A percentile compares a stretch with the other conserved stretches of the same genome.
Conservation (phyloP, 2,797 vertebrate genomes). For the Peromyscus nudipes region DNA sequence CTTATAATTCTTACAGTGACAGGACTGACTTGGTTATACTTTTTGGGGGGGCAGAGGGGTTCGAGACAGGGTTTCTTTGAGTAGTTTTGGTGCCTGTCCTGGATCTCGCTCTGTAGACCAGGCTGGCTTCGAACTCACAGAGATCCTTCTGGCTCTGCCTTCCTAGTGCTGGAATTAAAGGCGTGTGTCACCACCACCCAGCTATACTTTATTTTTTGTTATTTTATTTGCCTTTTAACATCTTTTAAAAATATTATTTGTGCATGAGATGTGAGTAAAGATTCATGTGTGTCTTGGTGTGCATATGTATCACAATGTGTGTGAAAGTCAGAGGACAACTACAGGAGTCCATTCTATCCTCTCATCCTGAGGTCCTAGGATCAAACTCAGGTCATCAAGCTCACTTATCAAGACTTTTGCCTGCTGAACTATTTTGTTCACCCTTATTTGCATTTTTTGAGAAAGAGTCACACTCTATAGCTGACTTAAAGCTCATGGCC, state of each 20-base stretch:
- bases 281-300: background rate
- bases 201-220: background rate
- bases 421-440: background rate
- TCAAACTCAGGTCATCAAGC: background rate
- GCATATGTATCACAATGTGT: background rate
- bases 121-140: too few relatives aligned
- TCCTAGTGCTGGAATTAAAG: too few relatives aligned
- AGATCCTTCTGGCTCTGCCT: too few relatives aligned
- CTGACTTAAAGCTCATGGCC: background rate
- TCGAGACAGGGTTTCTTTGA: too few relatives aligned
- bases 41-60: too few relatives aligned
- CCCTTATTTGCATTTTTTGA: background rate
- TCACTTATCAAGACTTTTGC: background rate
- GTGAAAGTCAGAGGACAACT: background rate
- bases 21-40: background rate
- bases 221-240: background rate
- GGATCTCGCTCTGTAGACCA: too few relatives aligned
- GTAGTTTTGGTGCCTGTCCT: too few relatives aligned
- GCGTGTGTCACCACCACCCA: too few relatives aligned
- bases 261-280: background rate
- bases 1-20: conserved; percentile 29
- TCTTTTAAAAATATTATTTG: background rate
- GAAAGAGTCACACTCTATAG: background rate
- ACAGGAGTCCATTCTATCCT: background rate
- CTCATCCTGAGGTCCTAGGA: background rate